phyloP scores from a whole-genome alignment of 2,797 vertebrate genomes.

The Eurystomus glaucurus region DNA sequence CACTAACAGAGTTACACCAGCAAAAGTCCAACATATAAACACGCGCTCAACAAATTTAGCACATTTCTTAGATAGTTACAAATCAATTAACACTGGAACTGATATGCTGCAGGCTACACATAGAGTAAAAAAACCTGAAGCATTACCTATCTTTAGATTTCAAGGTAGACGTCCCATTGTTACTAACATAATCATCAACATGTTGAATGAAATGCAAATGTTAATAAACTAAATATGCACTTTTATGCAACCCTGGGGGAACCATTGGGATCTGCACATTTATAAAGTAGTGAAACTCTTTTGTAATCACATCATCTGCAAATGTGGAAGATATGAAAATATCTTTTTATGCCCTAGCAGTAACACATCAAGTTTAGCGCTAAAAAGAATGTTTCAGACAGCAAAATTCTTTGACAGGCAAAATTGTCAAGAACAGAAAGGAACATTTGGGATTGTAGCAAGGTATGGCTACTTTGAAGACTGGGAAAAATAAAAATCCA shows the following conservation, averaged over 20 bases:
- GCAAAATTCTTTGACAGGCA: neutral
- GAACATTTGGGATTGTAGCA: neutral
- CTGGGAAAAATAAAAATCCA: neutral
- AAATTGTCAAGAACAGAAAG: neutral
- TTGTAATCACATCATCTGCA: conserved; percentile 17
- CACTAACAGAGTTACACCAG: neutral
- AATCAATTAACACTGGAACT: neutral
- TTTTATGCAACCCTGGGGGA: neutral
- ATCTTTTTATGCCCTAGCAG: conserved; percentile 18
- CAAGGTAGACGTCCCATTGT: neutral
- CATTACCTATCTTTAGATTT: neutral
- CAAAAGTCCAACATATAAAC: neutral
- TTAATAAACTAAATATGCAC: neutral
- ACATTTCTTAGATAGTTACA: neutral
- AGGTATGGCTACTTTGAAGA: neutral
- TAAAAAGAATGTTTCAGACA: neutral
- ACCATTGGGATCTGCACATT: neutral
- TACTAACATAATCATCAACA: conserved; percentile 23
- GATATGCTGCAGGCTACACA: neutral
- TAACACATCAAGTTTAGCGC: conserved; percentile 9
- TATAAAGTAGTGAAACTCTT: conserved; percentile 51
- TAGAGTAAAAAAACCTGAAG: neutral
- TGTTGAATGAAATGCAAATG: conserved; percentile 28
- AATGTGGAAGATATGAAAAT: conserved; percentile 69
- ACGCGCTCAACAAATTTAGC: neutral